A percentile compares a stretch with the other conserved stretches of the same genome.
These are phyloP conservation scores for Sebastes fasciatus DNA, from an alignment of 2,113 vertebrate genomes.

Conservation along the genomic window DNA sequence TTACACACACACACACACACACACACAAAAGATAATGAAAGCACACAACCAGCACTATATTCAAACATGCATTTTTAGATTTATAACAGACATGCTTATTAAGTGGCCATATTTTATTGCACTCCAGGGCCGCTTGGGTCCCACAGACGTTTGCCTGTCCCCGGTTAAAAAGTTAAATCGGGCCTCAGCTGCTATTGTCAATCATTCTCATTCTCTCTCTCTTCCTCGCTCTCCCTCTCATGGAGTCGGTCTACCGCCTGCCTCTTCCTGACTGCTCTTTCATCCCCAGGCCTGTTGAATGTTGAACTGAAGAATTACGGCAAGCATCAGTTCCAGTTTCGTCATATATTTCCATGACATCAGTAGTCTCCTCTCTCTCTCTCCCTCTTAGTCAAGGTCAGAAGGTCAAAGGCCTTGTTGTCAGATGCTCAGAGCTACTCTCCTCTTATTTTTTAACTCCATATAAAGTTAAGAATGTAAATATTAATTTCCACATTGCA, in stretches of 20 bases:
- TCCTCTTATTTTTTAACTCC: too few relatives aligned
- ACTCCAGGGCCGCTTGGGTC: constrained; percentile 13
- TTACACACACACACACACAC: constrained; percentile 4
- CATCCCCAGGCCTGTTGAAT: constrained; percentile 46
- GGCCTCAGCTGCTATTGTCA: constrained; percentile 66
- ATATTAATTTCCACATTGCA: not conserved
- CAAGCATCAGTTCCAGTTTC: constrained; percentile 52
- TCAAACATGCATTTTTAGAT: constrained; percentile 46
- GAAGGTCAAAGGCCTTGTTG: constrained; percentile 30
- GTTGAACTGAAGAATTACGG: constrained; percentile 49
- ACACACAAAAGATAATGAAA: constrained; percentile 16
- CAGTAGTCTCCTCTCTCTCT: not conserved
- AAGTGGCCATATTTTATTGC: constrained; percentile 39
- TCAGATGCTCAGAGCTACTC: constrained; percentile 6
- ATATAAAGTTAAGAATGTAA: too few relatives aligned
- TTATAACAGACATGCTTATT: constrained; percentile 37
- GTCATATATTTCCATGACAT: constrained; percentile 56
- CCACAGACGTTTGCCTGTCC: constrained; percentile 15
- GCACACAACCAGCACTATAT: constrained; percentile 31
- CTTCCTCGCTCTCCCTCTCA: constrained; percentile 4
- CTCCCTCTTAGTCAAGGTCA: constrained; percentile 17
- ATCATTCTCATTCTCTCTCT: constrained; percentile 26
- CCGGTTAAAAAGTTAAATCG: constrained; percentile 51
- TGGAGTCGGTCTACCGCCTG: constrained; percentile 9
- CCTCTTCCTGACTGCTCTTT: constrained; percentile 52